Evolutionary conservation across 2,888 invertebrate species (phyloP), one percentile per base, ranked within the genome.

Genomic region (Ganaspis brasiliensis): DNA sequence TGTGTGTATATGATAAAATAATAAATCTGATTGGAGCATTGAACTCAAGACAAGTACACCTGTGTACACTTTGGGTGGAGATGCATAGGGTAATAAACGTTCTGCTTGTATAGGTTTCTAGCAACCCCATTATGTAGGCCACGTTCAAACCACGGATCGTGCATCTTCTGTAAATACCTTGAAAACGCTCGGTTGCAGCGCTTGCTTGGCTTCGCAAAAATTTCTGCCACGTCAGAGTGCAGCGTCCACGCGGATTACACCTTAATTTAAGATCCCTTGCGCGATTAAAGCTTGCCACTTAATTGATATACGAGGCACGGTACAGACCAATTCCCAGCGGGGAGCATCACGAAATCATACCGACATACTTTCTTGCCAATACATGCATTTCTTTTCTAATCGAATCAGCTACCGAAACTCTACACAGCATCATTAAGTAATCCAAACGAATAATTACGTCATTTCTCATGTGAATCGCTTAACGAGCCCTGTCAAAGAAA

Each of bases 81-180:
- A 49, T 49, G 16, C 49, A 49, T 49, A 49, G 49, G 16, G 49
- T 49, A 49, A 49, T 49, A 49, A 49, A 49, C 49, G n/a, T 14
- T 49, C 14, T 1, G 5, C 12, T 14, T 45, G 70, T 79, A 71
- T 74, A 70, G 72, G 67, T 81, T 59, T 77, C 73, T 76, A 78
- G 71, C 72, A n/a, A n/a, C 19, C 57, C 74, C 52, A 45, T 74
- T 81, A 83, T 83, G 71, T 84, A 77, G 81, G 80, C 78, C 82
- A 81, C 80, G 76, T 80, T 79, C 78, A 73, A 79, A 82, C 77
- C 59, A 19, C 76, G 71, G 73, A 49, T 78, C 82, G 81, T 84
- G 81, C 79, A 83, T 86, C 83, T 86, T 84, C 82, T 81, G 77
- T 77, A 84, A 85, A 87, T 82, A 81, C 76, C 81, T 79, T 59